Base-by-base conservation (phyloP, 2,888 invertebrate genomes). In the Leptinotarsa tumamoca region DNA sequence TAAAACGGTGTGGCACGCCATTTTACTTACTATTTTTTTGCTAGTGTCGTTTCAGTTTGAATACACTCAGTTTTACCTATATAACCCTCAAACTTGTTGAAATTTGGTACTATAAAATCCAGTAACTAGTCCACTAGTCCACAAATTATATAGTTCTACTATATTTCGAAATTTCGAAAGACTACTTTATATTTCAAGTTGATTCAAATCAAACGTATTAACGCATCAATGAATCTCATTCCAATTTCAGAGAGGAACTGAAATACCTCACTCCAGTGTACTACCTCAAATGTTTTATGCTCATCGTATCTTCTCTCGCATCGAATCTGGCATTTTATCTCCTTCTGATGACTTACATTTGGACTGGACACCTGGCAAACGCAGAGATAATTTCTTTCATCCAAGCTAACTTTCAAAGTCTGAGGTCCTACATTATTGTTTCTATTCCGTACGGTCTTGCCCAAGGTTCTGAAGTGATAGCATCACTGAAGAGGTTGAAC, bases 161-260 rank as follows among this genome's bases (percentile, higher is more conserved):
- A 13, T 0, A 10, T 43, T 43, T 13, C 43, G 3, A 10, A 3
- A 43, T 43, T 43, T 13, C 0, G 10, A 43, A 43, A 43, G 13
- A 10, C 10, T 43, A 13, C 43, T 10, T 10, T 10, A 43, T 43
- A 43, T 43, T 43, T 43, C 10, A 10, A 10, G 10, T 43, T 43
- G 0, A 43, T 43, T 43, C 2, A 3, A 10, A 10, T 33, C 33
- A 10, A 33, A 10, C 2, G 33, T 33, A 33, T 10, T 33, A 1
- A 10, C 1, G 10, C 7, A 33, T 33, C 10, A 2, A 33, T n/a
- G 61, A 15, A 54, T 33, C 15, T 50, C 17, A 33, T 27, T 52
- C 15, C 10, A 67, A 50, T 87, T 86, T 17, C 86, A 93, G 94
- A 80, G 91, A 91, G 79, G 94, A 94, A 90, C 91, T 94, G 77